phyloP scores from a whole-genome alignment of 1,140 invertebrate genomes.

The Wasmannia auropunctata region DNA sequence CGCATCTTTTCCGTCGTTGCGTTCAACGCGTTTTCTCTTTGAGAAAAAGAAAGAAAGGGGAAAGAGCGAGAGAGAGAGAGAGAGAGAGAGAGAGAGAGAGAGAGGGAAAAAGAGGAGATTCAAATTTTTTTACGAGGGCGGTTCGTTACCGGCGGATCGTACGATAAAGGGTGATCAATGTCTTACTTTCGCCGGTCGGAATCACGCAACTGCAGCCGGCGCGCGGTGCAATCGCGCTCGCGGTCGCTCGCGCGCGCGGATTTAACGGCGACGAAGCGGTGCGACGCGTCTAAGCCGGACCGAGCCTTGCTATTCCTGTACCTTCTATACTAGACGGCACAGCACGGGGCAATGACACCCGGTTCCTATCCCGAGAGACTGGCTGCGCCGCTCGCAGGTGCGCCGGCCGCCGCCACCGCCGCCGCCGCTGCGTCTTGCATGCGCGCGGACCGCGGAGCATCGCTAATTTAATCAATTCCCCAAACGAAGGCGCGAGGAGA shows the following conservation, averaged over 20 bases:
- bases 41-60: background rate
- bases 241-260: conserved; percentile 29
- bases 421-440: conserved; percentile 62
- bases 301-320: conserved; percentile 75
- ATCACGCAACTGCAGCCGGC: conserved; percentile 45
- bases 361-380: conserved; percentile 66
- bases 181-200: conserved; percentile 51
- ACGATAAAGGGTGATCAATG: conserved; percentile 62
- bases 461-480: conserved; percentile 75
- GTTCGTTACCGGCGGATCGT: conserved; percentile 16
- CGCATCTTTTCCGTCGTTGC: background rate
- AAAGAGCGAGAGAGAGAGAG: background rate
- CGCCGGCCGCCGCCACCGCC: no score
- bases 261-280: conserved; percentile 65
- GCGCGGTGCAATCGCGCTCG: background rate
- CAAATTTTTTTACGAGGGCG: conserved; percentile 32
- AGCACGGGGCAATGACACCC: conserved; percentile 75
- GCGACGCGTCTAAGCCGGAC: conserved; percentile 69
- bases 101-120: background rate
- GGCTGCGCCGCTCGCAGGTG: conserved; percentile 72
- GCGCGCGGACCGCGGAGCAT: conserved; percentile 51
- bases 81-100: background rate
- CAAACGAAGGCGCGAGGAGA: conserved; percentile 40
- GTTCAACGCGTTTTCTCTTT: conserved; percentile 24
- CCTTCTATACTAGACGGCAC: conserved; percentile 76